Percentiles rank a stretch among this genome's conserved stretches.
phyloP scores from a whole-genome alignment of 2,888 invertebrate species.

The Iselma pallidipennis region DNA sequence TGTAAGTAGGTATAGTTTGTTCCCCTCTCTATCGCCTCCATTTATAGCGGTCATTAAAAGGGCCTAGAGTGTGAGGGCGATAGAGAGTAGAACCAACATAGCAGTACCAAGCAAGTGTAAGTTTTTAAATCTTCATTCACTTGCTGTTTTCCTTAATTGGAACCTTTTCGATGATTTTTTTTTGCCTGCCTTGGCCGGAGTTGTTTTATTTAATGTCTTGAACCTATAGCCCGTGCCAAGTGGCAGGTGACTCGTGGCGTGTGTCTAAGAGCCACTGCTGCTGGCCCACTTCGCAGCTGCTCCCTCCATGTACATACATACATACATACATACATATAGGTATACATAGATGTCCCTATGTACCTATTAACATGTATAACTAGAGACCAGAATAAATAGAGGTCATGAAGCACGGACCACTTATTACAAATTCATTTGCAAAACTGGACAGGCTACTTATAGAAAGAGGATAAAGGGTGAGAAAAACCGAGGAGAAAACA shows the following conservation, averaged over 20 bases:
- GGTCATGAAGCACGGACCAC: not conserved
- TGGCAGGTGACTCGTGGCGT: constrained; percentile 59
- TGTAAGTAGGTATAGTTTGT: no score
- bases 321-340: not conserved
- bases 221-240: constrained; percentile 45
- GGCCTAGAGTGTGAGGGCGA: no score
- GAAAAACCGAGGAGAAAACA: not conserved
- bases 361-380: not conserved
- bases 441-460: not conserved
- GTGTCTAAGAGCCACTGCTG: constrained; percentile 54
- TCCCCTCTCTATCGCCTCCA: no score
- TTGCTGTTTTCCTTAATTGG: not conserved
- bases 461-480: not conserved
- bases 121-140: not conserved
- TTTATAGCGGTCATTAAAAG: no score
- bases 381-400: constrained; percentile 7
- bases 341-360: not conserved
- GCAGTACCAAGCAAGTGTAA: no score
- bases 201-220: constrained; percentile 42
- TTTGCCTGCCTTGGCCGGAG: constrained; percentile 42
- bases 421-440: not conserved
- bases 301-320: constrained; percentile 17
- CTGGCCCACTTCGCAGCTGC: constrained; percentile 47
- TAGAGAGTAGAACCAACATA: no score
- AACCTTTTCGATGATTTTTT: not conserved